phyloP scores from a whole-genome alignment of 2,113 vertebrate species.

The Brienomyrus brachyistius region DNA sequence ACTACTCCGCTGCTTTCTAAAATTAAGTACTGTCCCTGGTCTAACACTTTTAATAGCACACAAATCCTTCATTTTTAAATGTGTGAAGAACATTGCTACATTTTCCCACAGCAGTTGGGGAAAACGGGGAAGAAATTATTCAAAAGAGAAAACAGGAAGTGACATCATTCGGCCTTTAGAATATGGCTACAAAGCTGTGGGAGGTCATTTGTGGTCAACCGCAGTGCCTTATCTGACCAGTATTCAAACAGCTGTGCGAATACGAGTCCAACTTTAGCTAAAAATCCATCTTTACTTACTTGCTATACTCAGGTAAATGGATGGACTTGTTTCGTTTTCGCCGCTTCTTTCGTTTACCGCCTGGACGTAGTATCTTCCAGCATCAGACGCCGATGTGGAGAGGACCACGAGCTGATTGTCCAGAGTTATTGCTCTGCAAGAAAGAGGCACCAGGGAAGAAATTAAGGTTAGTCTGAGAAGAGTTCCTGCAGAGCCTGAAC shows the following conservation, averaged over 20 bases:
- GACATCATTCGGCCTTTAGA: background rate
- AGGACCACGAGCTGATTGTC: slow-evolving; percentile 76
- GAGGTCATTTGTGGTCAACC: slow-evolving; percentile 22
- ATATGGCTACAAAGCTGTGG: background rate
- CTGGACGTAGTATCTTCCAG: slow-evolving; percentile 68
- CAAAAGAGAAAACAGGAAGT: slow-evolving; percentile 22
- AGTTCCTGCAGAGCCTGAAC: background rate
- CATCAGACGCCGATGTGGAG: slow-evolving; percentile 40
- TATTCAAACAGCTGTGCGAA: slow-evolving; percentile 15
- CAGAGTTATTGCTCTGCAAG: slow-evolving; percentile 68
- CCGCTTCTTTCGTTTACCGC: slow-evolving; percentile 74
- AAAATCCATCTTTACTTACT: slow-evolving; percentile 52
- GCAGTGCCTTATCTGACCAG: slow-evolving; percentile 19
- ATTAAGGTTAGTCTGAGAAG: slow-evolving; percentile 21
- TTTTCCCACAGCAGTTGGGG: background rate
- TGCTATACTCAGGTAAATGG: slow-evolving; percentile 55
- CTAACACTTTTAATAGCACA: background rate
- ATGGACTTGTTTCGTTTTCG: slow-evolving; percentile 74
- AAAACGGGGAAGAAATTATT: background rate
- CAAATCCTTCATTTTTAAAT: background rate
- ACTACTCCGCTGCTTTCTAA: background rate
- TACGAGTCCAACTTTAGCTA: slow-evolving; percentile 18
- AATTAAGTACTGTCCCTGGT: background rate
- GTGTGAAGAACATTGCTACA: background rate
- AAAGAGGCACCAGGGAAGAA: slow-evolving; percentile 24